Evolutionary conservation across 2,113 vertebrate species (phyloP).

Genomic region (Scomber scombrus): DNA sequence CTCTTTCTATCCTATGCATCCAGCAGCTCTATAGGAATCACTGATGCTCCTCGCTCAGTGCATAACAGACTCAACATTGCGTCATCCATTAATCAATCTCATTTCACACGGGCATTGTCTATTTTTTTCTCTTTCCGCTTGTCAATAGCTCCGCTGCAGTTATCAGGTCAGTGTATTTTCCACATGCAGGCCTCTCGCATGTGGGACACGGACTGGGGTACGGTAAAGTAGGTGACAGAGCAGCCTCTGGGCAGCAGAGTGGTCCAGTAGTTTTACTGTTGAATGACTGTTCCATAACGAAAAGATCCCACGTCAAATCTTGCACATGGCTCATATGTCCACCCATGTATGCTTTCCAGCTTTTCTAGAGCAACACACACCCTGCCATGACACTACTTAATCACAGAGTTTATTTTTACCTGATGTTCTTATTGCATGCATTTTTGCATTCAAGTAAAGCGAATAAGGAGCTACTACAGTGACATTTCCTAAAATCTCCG

Average conservation of each 20-base stretch:
- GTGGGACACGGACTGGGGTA: slow-evolving; percentile 37
- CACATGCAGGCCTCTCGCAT: slow-evolving; percentile 57
- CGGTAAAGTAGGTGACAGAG: slow-evolving; percentile 28
- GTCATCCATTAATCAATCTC: slow-evolving; percentile 55
- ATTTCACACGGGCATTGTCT: slow-evolving; percentile 18
- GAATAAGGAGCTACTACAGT: background rate
- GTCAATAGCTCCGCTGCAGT: slow-evolving; percentile 60
- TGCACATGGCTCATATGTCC: background rate
- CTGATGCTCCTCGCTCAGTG: background rate
- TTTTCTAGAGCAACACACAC: too few species aligned
- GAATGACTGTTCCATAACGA: slow-evolving; percentile 16
- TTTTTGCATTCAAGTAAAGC: background rate
- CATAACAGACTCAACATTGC: slow-evolving; percentile 4
- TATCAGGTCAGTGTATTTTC: slow-evolving; percentile 68
- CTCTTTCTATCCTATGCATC: background rate
- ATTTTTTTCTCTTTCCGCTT: slow-evolving; percentile 51
- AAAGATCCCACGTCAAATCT: slow-evolving; percentile 16
- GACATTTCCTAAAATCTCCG: background rate
- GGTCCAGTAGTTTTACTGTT: background rate
- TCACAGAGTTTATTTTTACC: too few species aligned
- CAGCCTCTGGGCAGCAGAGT: slow-evolving; percentile 47
- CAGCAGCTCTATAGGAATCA: slow-evolving; percentile 12
- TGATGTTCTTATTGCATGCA: background rate
- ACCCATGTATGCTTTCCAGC: background rate
- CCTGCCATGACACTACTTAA: background rate